Evolutionary conservation across 2,797 vertebrate species (phyloP).

Genomic region (Macropus fuliginosus): DNA sequence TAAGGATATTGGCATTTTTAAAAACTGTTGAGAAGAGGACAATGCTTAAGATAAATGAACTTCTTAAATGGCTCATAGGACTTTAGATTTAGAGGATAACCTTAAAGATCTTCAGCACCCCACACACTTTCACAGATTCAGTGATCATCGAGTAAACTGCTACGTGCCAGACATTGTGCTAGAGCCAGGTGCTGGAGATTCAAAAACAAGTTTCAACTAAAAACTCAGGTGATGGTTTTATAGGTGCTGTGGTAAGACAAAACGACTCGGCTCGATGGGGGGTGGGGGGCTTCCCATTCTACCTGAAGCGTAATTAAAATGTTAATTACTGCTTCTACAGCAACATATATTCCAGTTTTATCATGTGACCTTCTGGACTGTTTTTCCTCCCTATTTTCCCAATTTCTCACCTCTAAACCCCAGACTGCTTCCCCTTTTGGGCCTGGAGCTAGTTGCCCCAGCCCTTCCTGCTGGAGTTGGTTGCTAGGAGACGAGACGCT

Average conservation of each 20-base stretch:
- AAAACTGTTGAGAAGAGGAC: background rate
- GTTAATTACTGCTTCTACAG: background rate
- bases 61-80: background rate
- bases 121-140: background rate
- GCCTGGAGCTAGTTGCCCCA: background rate
- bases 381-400: background rate
- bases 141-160: background rate
- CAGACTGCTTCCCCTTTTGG: background rate
- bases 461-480: background rate
- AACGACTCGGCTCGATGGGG: no score
- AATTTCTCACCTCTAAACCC: constrained; percentile 3
- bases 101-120: background rate
- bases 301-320: constrained; percentile 15
- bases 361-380: background rate
- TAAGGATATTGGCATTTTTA: background rate
- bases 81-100: background rate
- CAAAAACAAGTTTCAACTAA: background rate
- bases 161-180: background rate
- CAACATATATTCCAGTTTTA: background rate
- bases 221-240: background rate
- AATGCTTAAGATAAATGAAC: background rate
- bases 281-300: background rate
- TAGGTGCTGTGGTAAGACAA: background rate
- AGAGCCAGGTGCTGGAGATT: background rate
- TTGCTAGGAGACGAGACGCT: constrained; percentile 89